Conservation (phyloP, 2,888 invertebrate species). For the Andricus quercusramuli region DNA sequence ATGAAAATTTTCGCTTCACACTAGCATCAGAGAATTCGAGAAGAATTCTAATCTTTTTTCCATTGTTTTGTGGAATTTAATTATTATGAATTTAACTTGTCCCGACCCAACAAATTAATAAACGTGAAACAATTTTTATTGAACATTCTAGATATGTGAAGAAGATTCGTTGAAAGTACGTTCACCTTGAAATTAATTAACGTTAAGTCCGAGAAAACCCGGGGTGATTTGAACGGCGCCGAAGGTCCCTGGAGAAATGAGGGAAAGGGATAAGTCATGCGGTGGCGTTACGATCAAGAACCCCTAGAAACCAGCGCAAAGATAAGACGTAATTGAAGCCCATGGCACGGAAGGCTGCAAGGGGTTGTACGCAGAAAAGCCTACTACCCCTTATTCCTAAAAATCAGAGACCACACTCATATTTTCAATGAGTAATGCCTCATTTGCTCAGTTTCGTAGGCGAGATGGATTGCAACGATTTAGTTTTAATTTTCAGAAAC, state of each 20-base stretch:
- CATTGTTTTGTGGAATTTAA: too few species aligned
- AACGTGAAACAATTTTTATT: too few species aligned
- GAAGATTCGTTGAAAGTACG: neutral
- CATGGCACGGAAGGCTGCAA: conserved; percentile 37
- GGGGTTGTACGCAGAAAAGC: neutral
- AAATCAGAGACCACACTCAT: neutral
- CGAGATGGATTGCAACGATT: too few species aligned
- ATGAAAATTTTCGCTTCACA: too few species aligned
- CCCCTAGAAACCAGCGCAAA: conserved; percentile 44
- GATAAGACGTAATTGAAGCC: conserved; percentile 63
- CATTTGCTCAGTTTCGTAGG: too few species aligned
- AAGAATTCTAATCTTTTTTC: too few species aligned
- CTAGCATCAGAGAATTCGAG: too few species aligned
- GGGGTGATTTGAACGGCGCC: conserved; percentile 52
- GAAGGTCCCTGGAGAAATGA: conserved; percentile 53
- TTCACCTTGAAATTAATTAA: conserved; percentile 64
- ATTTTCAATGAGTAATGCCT: too few species aligned
- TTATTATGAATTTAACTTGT: too few species aligned
- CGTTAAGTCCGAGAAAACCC: conserved; percentile 60
- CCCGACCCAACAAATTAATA: too few species aligned
- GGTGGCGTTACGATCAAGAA: conserved; percentile 30
- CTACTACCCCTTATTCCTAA: neutral
- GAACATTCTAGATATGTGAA: neutral
- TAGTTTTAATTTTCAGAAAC: neutral
- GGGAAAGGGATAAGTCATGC: conserved; percentile 37